Evolutionary conservation across 2,797 vertebrate genomes (phyloP).

Genomic region (Bradypodion ventrale): DNA sequence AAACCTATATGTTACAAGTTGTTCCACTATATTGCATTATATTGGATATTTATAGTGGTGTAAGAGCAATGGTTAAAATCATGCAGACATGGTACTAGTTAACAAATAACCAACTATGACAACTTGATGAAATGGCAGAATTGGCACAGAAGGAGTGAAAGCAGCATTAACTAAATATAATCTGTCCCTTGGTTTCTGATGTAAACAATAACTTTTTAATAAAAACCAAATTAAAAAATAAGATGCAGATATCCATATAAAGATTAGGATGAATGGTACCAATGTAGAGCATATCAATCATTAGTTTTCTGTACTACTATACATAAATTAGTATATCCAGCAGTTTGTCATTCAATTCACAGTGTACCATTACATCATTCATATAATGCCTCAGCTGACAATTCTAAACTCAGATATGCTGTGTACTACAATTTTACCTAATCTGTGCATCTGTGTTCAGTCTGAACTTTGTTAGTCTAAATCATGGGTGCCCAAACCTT

Average conservation of each 20-base stretch:
- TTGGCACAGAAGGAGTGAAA: too few relatives aligned
- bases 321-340: neutral
- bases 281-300: neutral
- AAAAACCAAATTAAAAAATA: too few relatives aligned
- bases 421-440: too few relatives aligned
- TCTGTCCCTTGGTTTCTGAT: neutral
- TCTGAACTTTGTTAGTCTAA: too few relatives aligned
- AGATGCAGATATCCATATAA: neutral
- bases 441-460: constrained; percentile 46
- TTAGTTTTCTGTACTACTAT: neutral
- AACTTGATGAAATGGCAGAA: too few relatives aligned
- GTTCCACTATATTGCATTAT: neutral
- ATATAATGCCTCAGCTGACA: constrained; percentile 30
- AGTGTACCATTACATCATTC: neutral
- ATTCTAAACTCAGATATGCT: constrained; percentile 26
- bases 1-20: neutral
- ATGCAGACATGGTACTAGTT: too few relatives aligned
- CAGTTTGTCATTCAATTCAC: too few relatives aligned
- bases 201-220: neutral
- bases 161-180: too few relatives aligned
- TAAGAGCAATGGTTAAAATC: neutral
- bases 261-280: neutral
- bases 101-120: too few relatives aligned
- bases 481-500: too few relatives aligned
- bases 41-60: neutral